Evolutionary conservation across 2,113 vertebrate species (phyloP).

Genomic region (Silurus asotus): DNA sequence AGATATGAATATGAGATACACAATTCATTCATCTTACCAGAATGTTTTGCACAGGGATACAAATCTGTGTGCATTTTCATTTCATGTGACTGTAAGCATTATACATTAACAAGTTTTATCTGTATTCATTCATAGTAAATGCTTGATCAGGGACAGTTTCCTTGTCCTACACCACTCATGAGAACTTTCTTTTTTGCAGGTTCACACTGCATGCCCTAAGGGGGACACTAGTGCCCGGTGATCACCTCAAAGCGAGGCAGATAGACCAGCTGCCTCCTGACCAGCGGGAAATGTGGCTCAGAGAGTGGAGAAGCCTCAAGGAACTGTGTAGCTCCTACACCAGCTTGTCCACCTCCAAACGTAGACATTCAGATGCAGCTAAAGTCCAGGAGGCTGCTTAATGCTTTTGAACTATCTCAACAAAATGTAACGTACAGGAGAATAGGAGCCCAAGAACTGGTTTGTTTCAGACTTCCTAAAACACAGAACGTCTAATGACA

Average conservation of each 20-base stretch:
- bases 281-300: conserved; percentile 72
- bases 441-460: neutral
- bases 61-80: too few species aligned
- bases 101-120: too few species aligned
- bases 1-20: neutral
- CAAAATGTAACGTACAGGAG: neutral
- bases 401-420: neutral
- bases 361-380: conserved; percentile 31
- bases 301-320: conserved; percentile 72
- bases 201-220: conserved; percentile 78
- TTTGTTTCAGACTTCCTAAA: neutral
- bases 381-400: conserved; percentile 15
- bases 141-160: neutral
- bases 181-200: conserved; percentile 66
- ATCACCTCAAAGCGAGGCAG: conserved; percentile 76
- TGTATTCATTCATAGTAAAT: neutral
- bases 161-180: too few species aligned
- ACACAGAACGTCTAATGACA: neutral
- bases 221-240: conserved; percentile 77
- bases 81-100: neutral
- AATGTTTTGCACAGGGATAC: neutral
- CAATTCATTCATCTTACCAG: neutral
- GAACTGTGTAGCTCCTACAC: conserved; percentile 51
- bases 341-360: conserved; percentile 53
- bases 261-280: conserved; percentile 75